These are phyloP conservation scores for Aphrophora alni DNA, from an alignment of 2,888 invertebrate species.

Conservation along the genomic window DNA sequence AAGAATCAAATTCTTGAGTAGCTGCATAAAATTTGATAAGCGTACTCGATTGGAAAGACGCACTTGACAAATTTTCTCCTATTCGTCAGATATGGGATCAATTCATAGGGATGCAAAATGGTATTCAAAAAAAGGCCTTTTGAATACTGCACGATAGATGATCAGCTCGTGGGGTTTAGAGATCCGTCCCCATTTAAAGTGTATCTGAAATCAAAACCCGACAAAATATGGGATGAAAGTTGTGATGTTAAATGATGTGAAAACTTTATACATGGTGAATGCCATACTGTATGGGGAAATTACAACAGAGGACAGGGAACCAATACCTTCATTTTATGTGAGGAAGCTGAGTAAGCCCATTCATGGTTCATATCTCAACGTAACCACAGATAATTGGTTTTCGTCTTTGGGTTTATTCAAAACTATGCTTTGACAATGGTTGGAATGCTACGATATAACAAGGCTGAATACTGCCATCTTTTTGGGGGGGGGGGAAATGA, in stretches of 20 bases:
- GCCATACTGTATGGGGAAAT: constrained; percentile 40
- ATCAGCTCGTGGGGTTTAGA: constrained; percentile 32
- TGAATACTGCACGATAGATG: constrained; percentile 36
- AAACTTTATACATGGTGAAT: no score
- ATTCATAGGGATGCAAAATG: constrained; percentile 27
- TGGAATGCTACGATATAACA: constrained; percentile 47
- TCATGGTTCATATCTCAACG: constrained; percentile 38
- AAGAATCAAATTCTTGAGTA: constrained; percentile 35
- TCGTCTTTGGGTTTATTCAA: constrained; percentile 39
- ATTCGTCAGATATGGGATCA: no score
- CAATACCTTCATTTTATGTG: constrained; percentile 42
- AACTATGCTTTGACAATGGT: no score
- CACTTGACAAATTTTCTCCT: constrained; percentile 35
- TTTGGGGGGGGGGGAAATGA: constrained; percentile 48
- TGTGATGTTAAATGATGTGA: constrained; percentile 25
- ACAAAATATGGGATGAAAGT: neutral
- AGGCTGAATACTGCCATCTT: constrained; percentile 52
- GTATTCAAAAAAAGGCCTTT: constrained; percentile 34
- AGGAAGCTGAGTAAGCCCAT: constrained; percentile 36
- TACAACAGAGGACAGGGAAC: constrained; percentile 12
- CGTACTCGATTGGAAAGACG: constrained; percentile 17
- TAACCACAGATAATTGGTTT: constrained; percentile 44
- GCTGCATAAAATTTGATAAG: constrained; percentile 29
- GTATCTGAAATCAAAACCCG: no score
- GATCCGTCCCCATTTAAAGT: no score